A percentile compares a stretch with the other conserved stretches of the same genome.
These are phyloP conservation scores for Varanus komodoensis DNA, from an alignment of 2,113 vertebrate genomes.

Conservation along the genomic window DNA sequence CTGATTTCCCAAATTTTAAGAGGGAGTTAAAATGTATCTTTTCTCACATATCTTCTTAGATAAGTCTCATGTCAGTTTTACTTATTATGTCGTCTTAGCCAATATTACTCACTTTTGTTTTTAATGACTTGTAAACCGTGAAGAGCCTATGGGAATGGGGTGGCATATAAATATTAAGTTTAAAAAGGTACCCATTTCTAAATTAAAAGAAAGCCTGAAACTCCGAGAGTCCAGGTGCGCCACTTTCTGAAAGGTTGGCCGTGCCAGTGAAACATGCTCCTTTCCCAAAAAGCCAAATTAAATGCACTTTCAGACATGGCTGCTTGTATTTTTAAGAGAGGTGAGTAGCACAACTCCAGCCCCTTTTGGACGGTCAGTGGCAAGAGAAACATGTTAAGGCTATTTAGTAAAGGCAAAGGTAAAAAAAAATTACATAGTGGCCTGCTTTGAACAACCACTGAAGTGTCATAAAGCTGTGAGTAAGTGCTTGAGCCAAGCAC, in stretches of 20 bases:
- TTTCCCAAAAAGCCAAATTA: neutral
- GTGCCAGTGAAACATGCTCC: neutral
- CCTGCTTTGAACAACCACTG: neutral
- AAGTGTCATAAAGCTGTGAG: neutral
- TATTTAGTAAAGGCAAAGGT: neutral
- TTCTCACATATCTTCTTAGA: too few relatives aligned
- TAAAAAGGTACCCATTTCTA: neutral
- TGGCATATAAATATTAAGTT: too few relatives aligned
- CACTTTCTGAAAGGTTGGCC: neutral
- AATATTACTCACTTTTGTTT: too few relatives aligned
- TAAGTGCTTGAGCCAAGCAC: neutral
- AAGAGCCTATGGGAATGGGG: too few relatives aligned
- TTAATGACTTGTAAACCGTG: too few relatives aligned
- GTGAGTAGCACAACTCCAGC: neutral
- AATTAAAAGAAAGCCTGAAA: neutral
- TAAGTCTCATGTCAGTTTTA: too few relatives aligned
- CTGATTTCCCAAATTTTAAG: too few relatives aligned
- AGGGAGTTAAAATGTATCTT: too few relatives aligned
- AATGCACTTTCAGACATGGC: neutral
- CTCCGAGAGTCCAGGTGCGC: neutral
- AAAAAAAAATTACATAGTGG: neutral
- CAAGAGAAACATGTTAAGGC: neutral
- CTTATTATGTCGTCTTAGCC: too few relatives aligned
- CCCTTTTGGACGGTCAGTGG: neutral
- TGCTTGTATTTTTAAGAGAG: neutral